These are phyloP conservation scores for Mesoclemmys tuberculata DNA, from an alignment of 2,113 vertebrate genomes.

Conservation along the genomic window DNA sequence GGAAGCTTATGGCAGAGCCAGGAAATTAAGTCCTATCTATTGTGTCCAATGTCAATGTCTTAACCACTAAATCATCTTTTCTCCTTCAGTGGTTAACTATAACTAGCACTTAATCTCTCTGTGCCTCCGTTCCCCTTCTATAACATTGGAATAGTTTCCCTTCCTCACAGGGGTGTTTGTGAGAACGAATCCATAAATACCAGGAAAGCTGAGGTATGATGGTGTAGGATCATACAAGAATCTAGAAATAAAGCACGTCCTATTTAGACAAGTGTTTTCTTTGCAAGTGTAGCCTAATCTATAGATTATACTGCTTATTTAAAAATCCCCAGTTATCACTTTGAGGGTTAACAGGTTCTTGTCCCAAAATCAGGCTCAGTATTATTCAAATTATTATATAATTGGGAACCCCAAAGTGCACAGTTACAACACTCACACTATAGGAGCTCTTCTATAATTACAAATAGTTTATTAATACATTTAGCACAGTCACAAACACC, in stretches of 20 bases:
- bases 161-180: neutral
- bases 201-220: neutral
- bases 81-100: neutral
- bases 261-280: neutral
- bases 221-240: neutral
- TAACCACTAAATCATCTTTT: neutral
- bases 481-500: too few relatives aligned
- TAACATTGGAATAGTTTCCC: neutral
- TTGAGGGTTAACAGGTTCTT: too few relatives aligned
- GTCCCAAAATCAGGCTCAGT: too few relatives aligned
- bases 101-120: neutral
- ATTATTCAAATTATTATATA: too few relatives aligned
- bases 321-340: too few relatives aligned
- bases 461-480: too few relatives aligned
- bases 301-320: too few relatives aligned
- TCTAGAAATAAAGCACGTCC: neutral
- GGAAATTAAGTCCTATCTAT: neutral
- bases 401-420: too few relatives aligned
- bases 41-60: neutral
- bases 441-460: too few relatives aligned
- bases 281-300: fast-evolving
- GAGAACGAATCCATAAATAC: neutral
- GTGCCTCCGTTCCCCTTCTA: neutral
- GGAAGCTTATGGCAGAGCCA: neutral
- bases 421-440: too few relatives aligned